A percentile compares a stretch with the other conserved stretches of the same genome.
phyloP scores from a whole-genome alignment of 2,888 invertebrate species.

The Eretmocerus hayati region DNA sequence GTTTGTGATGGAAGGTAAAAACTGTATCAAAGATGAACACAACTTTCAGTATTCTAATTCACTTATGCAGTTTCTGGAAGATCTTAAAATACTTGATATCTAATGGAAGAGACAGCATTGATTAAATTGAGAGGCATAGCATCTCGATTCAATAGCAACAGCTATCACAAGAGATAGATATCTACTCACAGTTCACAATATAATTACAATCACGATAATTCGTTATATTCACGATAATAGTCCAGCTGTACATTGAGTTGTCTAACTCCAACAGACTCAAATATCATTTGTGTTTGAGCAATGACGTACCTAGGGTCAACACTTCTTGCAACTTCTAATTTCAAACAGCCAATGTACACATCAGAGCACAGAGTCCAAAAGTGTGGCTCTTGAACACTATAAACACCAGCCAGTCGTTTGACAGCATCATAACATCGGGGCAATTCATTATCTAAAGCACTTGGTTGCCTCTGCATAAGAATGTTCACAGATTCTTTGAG shows the following conservation, averaged over 20 bases:
- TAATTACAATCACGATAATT: background rate
- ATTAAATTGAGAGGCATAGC: too few species aligned
- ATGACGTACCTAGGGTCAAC: conserved; percentile 90
- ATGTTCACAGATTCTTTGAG: conserved; percentile 83
- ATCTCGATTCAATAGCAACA: too few species aligned
- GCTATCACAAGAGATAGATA: too few species aligned
- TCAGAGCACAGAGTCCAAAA: conserved; percentile 98
- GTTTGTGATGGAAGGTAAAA: too few species aligned
- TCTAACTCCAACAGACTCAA: conserved; percentile 83
- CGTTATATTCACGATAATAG: conserved; percentile 61
- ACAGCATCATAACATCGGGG: conserved; percentile 86
- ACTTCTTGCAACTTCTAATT: conserved; percentile 88
- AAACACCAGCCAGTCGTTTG: conserved; percentile 85
- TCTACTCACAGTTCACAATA: too few species aligned
- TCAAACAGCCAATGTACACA: conserved; percentile 85
- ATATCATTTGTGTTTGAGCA: conserved; percentile 89
- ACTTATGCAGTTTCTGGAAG: too few species aligned
- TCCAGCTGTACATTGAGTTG: conserved; percentile 91
- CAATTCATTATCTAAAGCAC: conserved; percentile 69
- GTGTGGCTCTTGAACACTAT: conserved; percentile 93
- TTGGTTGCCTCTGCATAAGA: conserved; percentile 91
- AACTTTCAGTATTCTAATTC: too few species aligned
- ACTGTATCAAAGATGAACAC: too few species aligned
- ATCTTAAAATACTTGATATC: too few species aligned
- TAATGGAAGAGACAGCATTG: too few species aligned